A percentile compares a stretch with the other conserved stretches of the same genome.
Conservation (phyloP, 2,113 vertebrate species). For the Dipodomys stephensi region DNA sequence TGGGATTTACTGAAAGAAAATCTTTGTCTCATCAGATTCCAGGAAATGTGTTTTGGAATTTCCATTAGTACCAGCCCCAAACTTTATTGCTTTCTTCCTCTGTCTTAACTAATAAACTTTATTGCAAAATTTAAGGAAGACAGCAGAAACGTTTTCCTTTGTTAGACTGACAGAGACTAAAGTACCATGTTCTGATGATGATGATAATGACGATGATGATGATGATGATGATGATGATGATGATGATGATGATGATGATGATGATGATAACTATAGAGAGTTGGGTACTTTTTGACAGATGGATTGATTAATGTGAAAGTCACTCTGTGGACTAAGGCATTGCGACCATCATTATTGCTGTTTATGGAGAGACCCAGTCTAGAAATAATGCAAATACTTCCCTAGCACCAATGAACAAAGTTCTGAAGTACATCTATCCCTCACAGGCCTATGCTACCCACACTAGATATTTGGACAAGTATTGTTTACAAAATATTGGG, state of each 20-base stretch:
- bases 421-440: background rate
- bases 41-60: background rate
- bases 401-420: background rate
- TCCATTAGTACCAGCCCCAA: background rate
- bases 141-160: background rate
- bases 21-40: slow-evolving; percentile 36
- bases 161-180: background rate
- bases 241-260: no score
- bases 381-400: slow-evolving; percentile 1
- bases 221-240: no score
- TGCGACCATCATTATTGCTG: slow-evolving; percentile 39
- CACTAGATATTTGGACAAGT: slow-evolving; percentile 26
- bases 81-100: background rate
- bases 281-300: background rate
- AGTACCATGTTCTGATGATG: background rate
- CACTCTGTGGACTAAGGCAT: background rate
- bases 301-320: background rate
- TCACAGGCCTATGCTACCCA: background rate
- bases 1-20: slow-evolving; percentile 28
- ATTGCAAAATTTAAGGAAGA: slow-evolving; percentile 33
- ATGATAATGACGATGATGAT: no score
- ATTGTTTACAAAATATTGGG: slow-evolving; percentile 5
- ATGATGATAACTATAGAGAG: background rate
- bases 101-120: slow-evolving; percentile 39
- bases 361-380: background rate